Conservation (phyloP, 2,888 invertebrate genomes). For the Sarcophaga variegata region DNA sequence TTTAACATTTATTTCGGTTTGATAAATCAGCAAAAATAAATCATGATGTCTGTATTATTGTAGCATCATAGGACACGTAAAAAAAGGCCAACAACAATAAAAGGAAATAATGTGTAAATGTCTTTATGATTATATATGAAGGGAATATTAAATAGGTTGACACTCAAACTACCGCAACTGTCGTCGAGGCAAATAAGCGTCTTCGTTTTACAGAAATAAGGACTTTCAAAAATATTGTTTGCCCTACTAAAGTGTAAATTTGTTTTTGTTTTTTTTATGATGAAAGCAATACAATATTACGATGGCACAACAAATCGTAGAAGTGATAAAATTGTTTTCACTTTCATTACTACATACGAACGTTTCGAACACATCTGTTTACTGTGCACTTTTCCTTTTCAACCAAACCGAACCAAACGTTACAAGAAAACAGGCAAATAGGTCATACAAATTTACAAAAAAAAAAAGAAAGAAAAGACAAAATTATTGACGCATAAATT, state of each 20-base stretch:
- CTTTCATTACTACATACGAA: neutral
- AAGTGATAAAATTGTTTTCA: constrained; percentile 7
- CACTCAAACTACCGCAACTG: neutral
- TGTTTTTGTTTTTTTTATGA: too few relatives aligned
- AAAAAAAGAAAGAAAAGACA: neutral
- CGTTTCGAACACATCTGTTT: constrained; percentile 29
- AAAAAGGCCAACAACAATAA: neutral
- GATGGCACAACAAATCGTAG: too few relatives aligned
- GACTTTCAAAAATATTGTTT: constrained; percentile 12
- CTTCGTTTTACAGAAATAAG: neutral
- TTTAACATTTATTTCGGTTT: too few relatives aligned
- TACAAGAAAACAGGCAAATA: constrained; percentile 29
- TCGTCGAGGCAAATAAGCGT: neutral
- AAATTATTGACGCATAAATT: constrained; percentile 58
- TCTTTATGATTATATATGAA: constrained; percentile 12
- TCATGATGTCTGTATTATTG: too few relatives aligned
- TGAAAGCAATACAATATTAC: too few relatives aligned
- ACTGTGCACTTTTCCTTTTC: constrained; percentile 27
- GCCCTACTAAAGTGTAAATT: neutral
- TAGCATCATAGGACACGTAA: too few relatives aligned
- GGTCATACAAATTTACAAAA: constrained; percentile 41
- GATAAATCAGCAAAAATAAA: too few relatives aligned
- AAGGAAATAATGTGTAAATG: constrained; percentile 26
- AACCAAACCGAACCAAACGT: neutral
- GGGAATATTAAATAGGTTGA: constrained; percentile 11